Conservation (phyloP, 1,140 invertebrate genomes). For the Orius laevigatus region DNA sequence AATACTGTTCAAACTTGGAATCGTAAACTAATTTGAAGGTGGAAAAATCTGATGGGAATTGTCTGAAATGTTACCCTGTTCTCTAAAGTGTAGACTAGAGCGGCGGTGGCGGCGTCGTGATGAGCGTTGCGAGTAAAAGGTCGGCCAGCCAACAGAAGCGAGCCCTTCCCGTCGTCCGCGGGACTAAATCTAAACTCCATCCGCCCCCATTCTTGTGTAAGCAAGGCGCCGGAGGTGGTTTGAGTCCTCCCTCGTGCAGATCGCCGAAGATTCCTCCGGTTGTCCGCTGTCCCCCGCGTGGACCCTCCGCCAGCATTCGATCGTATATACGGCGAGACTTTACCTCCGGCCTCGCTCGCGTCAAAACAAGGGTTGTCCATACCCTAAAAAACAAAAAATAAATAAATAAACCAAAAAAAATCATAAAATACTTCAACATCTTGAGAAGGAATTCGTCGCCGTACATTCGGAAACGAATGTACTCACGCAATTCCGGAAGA, state of each 20-base stretch:
- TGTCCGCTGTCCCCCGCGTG: background rate
- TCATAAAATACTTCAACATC: too few relatives aligned
- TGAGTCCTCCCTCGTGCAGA: background rate
- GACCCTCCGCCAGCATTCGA: background rate
- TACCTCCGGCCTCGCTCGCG: background rate
- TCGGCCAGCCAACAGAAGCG: background rate
- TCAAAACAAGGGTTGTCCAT: slow-evolving; percentile 11
- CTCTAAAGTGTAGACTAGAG: slow-evolving; percentile 11
- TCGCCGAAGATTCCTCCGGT: background rate
- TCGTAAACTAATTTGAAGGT: background rate
- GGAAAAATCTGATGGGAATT: background rate
- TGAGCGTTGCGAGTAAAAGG: slow-evolving; percentile 4
- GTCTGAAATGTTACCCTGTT: slow-evolving; percentile 1
- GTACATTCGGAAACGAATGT: too few relatives aligned
- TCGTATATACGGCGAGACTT: slow-evolving; percentile 2
- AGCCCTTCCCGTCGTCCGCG: background rate
- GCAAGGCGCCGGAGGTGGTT: background rate
- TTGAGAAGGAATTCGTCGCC: too few relatives aligned
- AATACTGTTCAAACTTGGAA: too few relatives aligned
- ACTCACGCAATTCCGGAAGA: too few relatives aligned
- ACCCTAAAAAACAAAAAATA: background rate
- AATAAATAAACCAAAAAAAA: background rate
- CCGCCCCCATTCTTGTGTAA: background rate
- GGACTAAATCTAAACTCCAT: background rate
- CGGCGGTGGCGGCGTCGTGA: slow-evolving; percentile 1